A percentile compares a stretch with the other conserved stretches of the same genome.
Evolutionary conservation across 2,888 invertebrate species (phyloP).

Genomic region (Drosophila dives): DNA sequence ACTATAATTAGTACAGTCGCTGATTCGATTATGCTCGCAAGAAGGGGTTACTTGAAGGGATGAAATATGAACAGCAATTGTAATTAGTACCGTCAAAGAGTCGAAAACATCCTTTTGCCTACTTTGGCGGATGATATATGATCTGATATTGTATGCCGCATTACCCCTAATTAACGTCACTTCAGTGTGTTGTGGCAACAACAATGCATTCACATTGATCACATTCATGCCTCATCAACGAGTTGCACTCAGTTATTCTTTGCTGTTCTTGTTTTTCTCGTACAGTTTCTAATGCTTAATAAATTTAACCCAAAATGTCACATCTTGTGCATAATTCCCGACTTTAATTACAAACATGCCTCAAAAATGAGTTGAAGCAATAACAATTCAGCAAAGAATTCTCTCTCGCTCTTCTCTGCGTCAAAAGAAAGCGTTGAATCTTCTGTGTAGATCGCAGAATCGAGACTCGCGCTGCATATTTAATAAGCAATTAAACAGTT

Average conservation of each 20-base stretch:
- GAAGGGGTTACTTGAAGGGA: slow-evolving; percentile 13
- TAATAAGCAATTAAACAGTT: slow-evolving; percentile 62
- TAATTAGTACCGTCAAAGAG: slow-evolving; percentile 21
- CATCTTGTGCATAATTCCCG: slow-evolving; percentile 19
- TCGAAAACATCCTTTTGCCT: slow-evolving; percentile 20
- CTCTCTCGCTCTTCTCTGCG: background rate
- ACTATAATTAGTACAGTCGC: background rate
- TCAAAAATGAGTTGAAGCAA: slow-evolving; percentile 19
- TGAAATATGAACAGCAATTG: slow-evolving; percentile 28
- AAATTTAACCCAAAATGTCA: slow-evolving; percentile 67
- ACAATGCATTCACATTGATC: slow-evolving; percentile 12
- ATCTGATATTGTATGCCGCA: slow-evolving; percentile 17
- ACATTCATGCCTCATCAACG: slow-evolving; percentile 1
- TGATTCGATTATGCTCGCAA: background rate
- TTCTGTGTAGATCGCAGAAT: slow-evolving; percentile 2
- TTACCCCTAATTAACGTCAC: slow-evolving; percentile 42
- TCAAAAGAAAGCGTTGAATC: slow-evolving; percentile 23
- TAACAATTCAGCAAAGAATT: slow-evolving; percentile 3
- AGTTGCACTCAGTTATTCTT: slow-evolving; percentile 2
- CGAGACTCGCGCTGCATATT: slow-evolving; percentile 39
- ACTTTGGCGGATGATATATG: slow-evolving; percentile 34
- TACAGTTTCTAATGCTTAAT: slow-evolving; percentile 37
- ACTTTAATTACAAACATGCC: slow-evolving; percentile 53
- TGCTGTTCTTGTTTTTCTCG: slow-evolving; percentile 11
- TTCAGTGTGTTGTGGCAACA: slow-evolving; percentile 12